A percentile compares a stretch with the other conserved stretches of the same genome.
phyloP scores from a whole-genome alignment of 1,140 invertebrate species.

The Drosophila nasuta region DNA sequence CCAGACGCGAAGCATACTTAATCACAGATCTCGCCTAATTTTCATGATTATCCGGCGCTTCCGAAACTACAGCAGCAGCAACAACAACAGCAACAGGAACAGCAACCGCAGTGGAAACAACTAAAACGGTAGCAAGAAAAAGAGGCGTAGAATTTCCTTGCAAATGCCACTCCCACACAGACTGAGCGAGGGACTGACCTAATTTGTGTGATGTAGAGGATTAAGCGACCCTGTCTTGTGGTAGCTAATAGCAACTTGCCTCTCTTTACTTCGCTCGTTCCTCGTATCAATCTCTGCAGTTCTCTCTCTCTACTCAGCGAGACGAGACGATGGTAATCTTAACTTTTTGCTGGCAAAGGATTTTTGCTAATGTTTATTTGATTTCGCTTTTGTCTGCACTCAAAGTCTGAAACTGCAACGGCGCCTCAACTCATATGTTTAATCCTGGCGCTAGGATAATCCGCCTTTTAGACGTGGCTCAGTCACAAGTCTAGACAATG shows the following conservation, averaged over 20 bases:
- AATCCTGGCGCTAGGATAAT: conserved; percentile 83
- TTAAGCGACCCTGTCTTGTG: conserved; percentile 71
- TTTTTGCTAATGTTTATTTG: conserved; percentile 80
- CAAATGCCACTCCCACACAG: conserved; percentile 26
- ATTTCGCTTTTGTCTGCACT: conserved; percentile 69
- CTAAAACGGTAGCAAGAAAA: conserved; percentile 4
- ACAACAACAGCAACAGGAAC: conserved; percentile 49
- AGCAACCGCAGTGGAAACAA: conserved; percentile 41
- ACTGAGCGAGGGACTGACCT: conserved; percentile 58
- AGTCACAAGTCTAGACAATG: conserved; percentile 84
- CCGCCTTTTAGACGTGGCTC: conserved; percentile 76
- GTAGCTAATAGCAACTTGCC: conserved; percentile 62
- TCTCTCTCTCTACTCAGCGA: not conserved
- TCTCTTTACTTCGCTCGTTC: conserved; percentile 5
- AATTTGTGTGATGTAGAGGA: conserved; percentile 61
- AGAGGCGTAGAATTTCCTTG: conserved; percentile 30
- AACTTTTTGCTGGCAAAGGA: conserved; percentile 76
- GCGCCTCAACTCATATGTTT: conserved; percentile 15
- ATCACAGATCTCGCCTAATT: conserved; percentile 71
- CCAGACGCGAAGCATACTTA: conserved; percentile 38
- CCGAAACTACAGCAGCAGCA: conserved; percentile 47
- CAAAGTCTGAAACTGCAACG: not conserved
- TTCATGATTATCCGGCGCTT: conserved; percentile 73
- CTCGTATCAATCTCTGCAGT: conserved; percentile 1
- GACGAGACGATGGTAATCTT: conserved; percentile 77